phyloP scores from a whole-genome alignment of 64 coral and sea anemone species.

The Acropora tenuis region DNA sequence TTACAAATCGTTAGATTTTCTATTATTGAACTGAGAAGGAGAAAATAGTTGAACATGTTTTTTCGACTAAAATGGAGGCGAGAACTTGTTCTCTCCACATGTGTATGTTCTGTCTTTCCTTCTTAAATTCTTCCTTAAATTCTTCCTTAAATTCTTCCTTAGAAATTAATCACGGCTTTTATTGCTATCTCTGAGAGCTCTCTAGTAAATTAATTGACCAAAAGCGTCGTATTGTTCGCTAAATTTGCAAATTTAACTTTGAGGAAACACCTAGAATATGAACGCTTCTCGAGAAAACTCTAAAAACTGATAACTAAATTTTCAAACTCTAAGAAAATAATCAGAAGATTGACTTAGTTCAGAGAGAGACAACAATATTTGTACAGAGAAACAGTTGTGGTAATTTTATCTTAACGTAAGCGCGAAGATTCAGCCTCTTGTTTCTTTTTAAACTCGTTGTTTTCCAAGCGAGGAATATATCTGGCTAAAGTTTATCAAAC shows the following conservation, averaged over 20 bases:
- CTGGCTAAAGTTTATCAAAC: constrained; percentile 5
- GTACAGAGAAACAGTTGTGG: too few species aligned
- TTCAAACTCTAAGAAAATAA: too few species aligned
- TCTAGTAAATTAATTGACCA: constrained; percentile 76
- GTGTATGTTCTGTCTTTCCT: not conserved
- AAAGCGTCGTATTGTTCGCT: constrained; percentile 62
- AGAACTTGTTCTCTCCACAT: not conserved
- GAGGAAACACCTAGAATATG: constrained; percentile 69
- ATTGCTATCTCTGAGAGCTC: constrained; percentile 44
- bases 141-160: not conserved
- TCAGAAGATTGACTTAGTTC: not conserved
- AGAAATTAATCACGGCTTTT: not conserved
- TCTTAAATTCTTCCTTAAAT: not conserved
- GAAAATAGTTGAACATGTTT: too few species aligned
- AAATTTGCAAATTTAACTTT: constrained; percentile 59
- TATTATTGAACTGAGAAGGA: too few species aligned
- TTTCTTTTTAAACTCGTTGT: too few species aligned
- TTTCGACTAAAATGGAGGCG: too few species aligned
- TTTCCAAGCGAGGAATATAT: too few species aligned
- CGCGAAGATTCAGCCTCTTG: too few species aligned
- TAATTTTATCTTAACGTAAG: too few species aligned
- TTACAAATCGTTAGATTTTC: not conserved
- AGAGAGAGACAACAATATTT: too few species aligned
- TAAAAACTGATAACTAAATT: too few species aligned
- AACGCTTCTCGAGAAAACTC: not conserved